Percentiles rank a stretch among this genome's conserved stretches.
phyloP scores from a whole-genome alignment of 2,888 invertebrate genomes.

The Drosophila cognata region DNA sequence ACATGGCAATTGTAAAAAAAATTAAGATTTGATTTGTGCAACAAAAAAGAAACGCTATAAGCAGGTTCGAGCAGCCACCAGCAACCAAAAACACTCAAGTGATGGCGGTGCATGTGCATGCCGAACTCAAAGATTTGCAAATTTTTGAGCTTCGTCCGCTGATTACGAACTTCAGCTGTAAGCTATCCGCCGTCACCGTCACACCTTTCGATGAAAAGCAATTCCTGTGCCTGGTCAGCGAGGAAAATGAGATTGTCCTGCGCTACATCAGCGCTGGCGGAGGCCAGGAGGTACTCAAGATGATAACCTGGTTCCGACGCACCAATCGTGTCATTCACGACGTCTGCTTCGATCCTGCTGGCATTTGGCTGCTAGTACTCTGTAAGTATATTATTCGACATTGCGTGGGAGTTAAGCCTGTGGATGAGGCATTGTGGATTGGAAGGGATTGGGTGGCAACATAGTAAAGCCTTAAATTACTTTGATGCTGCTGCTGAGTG shows the following conservation, averaged over 20 bases:
- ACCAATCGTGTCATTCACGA: slow-evolving; percentile 86
- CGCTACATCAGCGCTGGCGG: slow-evolving; percentile 81
- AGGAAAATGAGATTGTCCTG: slow-evolving; percentile 84
- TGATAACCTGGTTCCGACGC: slow-evolving; percentile 84
- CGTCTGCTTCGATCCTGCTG: slow-evolving; percentile 93
- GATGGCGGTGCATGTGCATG: slow-evolving; percentile 65
- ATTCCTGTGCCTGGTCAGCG: slow-evolving; percentile 83
- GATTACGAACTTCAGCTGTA: slow-evolving; percentile 84
- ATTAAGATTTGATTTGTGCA: slow-evolving; percentile 61
- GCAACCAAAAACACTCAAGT: slow-evolving; percentile 42
- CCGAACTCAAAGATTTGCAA: slow-evolving; percentile 76
- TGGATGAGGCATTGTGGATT: not conserved
- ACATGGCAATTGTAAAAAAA: slow-evolving; percentile 57
- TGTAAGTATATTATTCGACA: slow-evolving; percentile 79
- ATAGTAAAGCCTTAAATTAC: slow-evolving; percentile 61
- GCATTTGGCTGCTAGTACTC: slow-evolving; percentile 86
- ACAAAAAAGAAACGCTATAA: slow-evolving; percentile 42
- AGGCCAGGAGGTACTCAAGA: slow-evolving; percentile 83
- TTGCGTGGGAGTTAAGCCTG: not conserved
- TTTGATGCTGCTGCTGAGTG: slow-evolving; percentile 37
- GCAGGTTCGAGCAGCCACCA: slow-evolving; percentile 33
- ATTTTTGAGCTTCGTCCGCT: slow-evolving; percentile 84
- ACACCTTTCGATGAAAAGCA: slow-evolving; percentile 83
- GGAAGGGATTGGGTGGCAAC: not conserved
- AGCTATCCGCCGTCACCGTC: slow-evolving; percentile 83